Conservation (phyloP, 2,797 vertebrate genomes). For the Fratercula arctica region DNA sequence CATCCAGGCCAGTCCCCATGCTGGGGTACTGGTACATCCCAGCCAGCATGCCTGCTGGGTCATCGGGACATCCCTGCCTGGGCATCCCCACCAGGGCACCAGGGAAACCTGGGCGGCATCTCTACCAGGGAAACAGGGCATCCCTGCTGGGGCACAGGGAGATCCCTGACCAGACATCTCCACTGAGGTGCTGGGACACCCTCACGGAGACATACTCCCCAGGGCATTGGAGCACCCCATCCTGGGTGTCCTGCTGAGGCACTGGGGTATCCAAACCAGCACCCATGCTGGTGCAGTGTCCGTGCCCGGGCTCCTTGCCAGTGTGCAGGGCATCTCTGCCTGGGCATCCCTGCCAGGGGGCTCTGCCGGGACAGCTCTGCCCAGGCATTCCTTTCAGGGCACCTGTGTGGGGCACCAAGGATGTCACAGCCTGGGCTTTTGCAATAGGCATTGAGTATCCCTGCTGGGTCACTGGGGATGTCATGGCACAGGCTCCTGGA, state of each 20-base stretch:
- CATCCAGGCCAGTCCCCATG: too few relatives aligned
- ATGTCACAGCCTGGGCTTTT: background rate
- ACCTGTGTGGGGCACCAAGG: too few relatives aligned
- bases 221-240: too few relatives aligned
- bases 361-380: background rate
- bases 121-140: background rate
- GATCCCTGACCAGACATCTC: too few relatives aligned
- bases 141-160: background rate
- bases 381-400: background rate
- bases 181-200: too few relatives aligned
- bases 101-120: background rate
- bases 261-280: background rate
- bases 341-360: background rate
- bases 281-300: too few relatives aligned
- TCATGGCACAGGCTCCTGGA: background rate
- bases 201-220: background rate
- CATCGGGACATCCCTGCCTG: too few relatives aligned
- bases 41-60: too few relatives aligned
- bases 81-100: too few relatives aligned
- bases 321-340: too few relatives aligned
- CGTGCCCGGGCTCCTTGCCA: background rate
- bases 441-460: too few relatives aligned
- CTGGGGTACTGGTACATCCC: too few relatives aligned
- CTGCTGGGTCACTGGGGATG: background rate
- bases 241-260: background rate